phyloP scores from a whole-genome alignment of 1,140 invertebrate species.

The Eriosoma lanigerum region DNA sequence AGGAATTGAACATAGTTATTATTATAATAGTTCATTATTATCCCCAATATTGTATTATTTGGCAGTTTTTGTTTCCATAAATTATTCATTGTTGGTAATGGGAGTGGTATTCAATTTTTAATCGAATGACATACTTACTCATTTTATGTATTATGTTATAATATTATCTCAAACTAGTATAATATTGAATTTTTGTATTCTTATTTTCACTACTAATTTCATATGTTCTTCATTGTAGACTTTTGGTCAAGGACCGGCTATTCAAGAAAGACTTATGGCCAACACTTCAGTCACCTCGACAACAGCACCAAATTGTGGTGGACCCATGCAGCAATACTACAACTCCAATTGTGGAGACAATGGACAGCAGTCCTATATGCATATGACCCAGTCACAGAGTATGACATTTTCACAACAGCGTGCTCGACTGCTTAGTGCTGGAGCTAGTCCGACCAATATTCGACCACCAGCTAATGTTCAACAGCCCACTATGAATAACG shows the following conservation, averaged over 20 bases:
- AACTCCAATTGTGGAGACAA: constrained; percentile 26
- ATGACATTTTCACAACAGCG: constrained; percentile 43
- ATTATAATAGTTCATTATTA: too few species aligned
- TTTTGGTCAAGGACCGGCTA: constrained; percentile 30
- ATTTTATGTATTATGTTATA: too few species aligned
- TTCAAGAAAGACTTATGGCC: constrained; percentile 38
- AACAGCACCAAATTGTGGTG: constrained; percentile 15
- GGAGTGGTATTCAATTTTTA: too few species aligned
- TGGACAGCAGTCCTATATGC: constrained; percentile 26
- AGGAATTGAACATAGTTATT: too few species aligned
- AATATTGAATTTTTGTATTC: too few species aligned
- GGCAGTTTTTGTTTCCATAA: too few species aligned
- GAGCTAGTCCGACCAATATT: constrained; percentile 40
- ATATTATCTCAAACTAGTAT: too few species aligned
- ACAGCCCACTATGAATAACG: background rate
- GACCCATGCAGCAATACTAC: constrained; percentile 37
- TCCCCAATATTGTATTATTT: too few species aligned
- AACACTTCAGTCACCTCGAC: background rate
- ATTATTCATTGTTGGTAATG: too few species aligned
- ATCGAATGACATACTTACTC: too few species aligned
- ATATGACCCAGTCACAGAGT: constrained; percentile 38
- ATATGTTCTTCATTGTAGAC: constrained; percentile 1
- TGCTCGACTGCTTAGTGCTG: constrained; percentile 18
- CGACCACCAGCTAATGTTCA: background rate
- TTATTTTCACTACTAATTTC: too few species aligned